Base-by-base conservation (phyloP, 2,797 vertebrate genomes). In the Falco peregrinus region DNA sequence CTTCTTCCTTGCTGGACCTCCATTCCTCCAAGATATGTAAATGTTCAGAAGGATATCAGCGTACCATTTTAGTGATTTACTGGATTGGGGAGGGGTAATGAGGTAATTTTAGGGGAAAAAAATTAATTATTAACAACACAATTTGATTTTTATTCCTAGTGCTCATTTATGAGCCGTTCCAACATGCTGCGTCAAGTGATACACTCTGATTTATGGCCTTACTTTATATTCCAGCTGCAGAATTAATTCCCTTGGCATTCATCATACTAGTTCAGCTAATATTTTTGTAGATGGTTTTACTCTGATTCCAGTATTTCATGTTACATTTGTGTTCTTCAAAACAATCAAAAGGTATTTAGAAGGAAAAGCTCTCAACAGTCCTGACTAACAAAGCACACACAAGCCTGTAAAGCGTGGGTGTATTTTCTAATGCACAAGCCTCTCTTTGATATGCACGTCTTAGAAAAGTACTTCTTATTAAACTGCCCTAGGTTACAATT, bases 81-180 rank as follows among this genome's bases (percentile, higher is more conserved):
- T 53, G 56, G 35, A 33, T 5, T 64, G 22, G 31, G 48, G 63
- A 83, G 13, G 18, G 33, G 51, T 41, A 82, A 87, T 25, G 17
- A 87, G 54, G 60, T 31, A 84, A 83, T 92, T 89, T 89, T 26
- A 67, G 53, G 9, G 25, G 65, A 64, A 76, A 67, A 8, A n/a
- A 16, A 47, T 33, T 81, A 85, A 91, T 78, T 63, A 82, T 92
- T 89, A 95, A 94, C 33, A 80, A 39, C 3, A 39, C 8, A 74
- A 89, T 87, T 87, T 80, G 75, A 82, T 87, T 95, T 95, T 95
- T 83, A 90, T 80, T 90, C 85, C 19, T 28, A 61, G 12, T 4
- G 37, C 31, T 79, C 74, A 24, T 41, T 91, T 84, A 29, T 5
- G 67, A 94, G 81, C 2, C 0, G 37, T 59, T 95, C 75, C 37